Conservation (phyloP, 37 sponge, comb jelly and placozoan species). For the Hormiphora californensis region DNA sequence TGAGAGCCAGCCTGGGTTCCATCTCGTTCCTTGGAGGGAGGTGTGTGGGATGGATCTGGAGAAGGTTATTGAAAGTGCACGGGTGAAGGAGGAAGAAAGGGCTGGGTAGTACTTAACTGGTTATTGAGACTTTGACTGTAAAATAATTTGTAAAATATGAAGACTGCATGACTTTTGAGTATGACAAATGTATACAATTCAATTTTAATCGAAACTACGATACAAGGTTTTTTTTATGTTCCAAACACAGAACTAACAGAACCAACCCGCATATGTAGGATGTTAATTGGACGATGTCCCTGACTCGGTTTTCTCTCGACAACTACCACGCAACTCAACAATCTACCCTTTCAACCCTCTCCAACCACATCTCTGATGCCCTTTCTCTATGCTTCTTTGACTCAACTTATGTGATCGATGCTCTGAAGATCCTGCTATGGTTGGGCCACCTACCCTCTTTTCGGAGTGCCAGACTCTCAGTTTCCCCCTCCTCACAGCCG, state of each 20-base stretch:
- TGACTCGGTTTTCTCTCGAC: constrained; percentile 24
- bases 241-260: no score
- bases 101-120: no score
- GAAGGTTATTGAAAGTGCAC: no score
- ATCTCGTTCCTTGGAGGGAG: background rate
- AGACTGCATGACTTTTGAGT: no score
- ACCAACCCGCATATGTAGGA: no score
- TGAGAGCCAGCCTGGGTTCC: background rate
- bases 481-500: background rate
- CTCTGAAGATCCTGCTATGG: constrained; percentile 20
- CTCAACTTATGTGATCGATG: background rate
- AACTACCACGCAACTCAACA: constrained; percentile 17
- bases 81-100: no score
- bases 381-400: constrained; percentile 1
- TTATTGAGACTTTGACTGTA: no score
- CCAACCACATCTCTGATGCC: background rate
- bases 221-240: no score
- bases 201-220: no score
- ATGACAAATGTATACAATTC: no score
- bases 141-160: no score
- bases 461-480: background rate
- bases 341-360: background rate
- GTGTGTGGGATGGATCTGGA: background rate
- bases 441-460: background rate
- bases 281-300: background rate